Percentiles rank a stretch among this genome's conserved stretches.
Conservation (phyloP, 2,888 invertebrate genomes). For the Diarsia brunnea region DNA sequence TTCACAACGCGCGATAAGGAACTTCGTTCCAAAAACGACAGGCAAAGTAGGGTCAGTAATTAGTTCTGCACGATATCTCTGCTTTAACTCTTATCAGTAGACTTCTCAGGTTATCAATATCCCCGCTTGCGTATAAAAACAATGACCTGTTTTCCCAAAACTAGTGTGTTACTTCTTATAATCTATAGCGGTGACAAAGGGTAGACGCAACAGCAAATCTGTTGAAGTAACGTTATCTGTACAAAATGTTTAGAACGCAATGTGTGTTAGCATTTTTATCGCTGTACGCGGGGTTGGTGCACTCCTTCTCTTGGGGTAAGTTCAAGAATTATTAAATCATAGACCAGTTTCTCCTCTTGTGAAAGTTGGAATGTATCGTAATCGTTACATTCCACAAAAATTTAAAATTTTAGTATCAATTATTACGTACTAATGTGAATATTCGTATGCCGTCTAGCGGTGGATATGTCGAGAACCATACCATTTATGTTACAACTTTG, state of each 20-base stretch:
- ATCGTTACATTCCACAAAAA: no score
- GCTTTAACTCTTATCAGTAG: not conserved
- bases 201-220: not conserved
- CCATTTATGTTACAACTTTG: no score
- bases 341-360: no score
- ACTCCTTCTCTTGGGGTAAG: not conserved
- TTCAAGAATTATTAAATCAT: not conserved
- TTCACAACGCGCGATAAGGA: no score
- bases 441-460: no score
- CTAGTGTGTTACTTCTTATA: not conserved
- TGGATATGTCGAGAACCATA: no score
- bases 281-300: not conserved
- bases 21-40: no score
- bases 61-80: not conserved
- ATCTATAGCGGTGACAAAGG: not conserved
- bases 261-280: not conserved
- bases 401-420: no score
- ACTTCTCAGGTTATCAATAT: not conserved
- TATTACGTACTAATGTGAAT: no score
- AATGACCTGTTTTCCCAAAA: not conserved
- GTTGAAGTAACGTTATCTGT: not conserved
- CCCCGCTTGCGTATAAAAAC: not conserved
- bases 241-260: not conserved
- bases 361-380: no score
- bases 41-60: not conserved